These are phyloP conservation scores for Seriola quinqueradiata DNA, from an alignment of 2,113 vertebrate genomes.

Conservation along the genomic window DNA sequence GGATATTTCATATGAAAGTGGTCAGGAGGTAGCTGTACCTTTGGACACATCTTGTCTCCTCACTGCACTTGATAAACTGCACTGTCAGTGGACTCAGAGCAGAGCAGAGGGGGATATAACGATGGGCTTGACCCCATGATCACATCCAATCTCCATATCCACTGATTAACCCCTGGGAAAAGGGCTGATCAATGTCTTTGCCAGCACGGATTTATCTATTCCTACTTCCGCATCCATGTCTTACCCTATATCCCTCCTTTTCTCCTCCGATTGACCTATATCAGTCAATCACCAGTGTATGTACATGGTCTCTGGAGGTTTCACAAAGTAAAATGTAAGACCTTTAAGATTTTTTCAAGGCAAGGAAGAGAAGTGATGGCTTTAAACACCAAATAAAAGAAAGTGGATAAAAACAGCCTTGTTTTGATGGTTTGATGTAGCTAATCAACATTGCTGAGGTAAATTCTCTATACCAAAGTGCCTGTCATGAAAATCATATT, in stretches of 20 bases:
- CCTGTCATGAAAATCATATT: constrained; percentile 49
- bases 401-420: not conserved
- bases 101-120: constrained; percentile 13
- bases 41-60: not conserved
- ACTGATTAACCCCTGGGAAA: constrained; percentile 9
- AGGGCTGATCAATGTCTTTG: constrained; percentile 32
- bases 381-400: not conserved
- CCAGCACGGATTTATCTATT: constrained; percentile 14
- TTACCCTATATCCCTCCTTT: not conserved
- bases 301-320: not conserved
- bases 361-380: not conserved
- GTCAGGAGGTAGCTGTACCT: not conserved
- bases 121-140: constrained; percentile 25
- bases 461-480: too few relatives aligned
- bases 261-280: constrained; percentile 25
- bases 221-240: constrained; percentile 1
- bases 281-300: constrained; percentile 22
- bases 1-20: not conserved
- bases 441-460: too few relatives aligned
- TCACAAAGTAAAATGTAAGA: not conserved
- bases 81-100: not conserved
- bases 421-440: not conserved
- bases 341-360: not conserved
- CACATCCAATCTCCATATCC: constrained; percentile 44
- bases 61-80: constrained; percentile 16